A percentile compares a stretch with the other conserved stretches of the same genome.
These are phyloP conservation scores for Graphium colonna DNA, from an alignment of 2,888 invertebrate species.

Conservation along the genomic window DNA sequence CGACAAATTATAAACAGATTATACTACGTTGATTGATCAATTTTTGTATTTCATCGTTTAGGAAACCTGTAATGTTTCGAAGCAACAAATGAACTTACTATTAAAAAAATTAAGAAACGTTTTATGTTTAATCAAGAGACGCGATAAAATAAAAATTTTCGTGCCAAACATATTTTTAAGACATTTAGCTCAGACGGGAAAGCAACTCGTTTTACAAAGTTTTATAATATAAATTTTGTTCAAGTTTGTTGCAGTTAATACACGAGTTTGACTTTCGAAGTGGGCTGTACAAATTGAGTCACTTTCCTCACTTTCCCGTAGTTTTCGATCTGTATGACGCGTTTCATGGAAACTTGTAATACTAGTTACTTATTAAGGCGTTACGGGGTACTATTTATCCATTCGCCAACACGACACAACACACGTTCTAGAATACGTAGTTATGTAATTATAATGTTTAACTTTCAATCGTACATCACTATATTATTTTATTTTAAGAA, in stretches of 20 bases:
- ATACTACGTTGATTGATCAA: too few species aligned
- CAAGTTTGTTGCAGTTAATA: background rate
- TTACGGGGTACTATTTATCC: background rate
- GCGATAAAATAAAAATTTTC: background rate
- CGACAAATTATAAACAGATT: too few species aligned
- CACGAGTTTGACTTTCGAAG: background rate
- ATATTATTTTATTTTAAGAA: too few species aligned
- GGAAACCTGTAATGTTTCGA: too few species aligned
- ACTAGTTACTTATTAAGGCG: background rate
- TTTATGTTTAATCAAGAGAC: background rate
- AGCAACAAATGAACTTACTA: background rate
- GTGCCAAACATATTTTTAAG: background rate
- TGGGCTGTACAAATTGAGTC: background rate
- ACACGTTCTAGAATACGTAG: too few species aligned
- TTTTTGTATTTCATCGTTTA: too few species aligned
- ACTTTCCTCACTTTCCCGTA: background rate
- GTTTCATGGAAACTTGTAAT: background rate
- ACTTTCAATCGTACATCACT: too few species aligned
- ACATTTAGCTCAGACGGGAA: background rate
- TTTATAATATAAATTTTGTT: background rate
- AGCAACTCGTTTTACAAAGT: background rate
- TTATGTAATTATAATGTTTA: too few species aligned
- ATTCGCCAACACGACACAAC: too few species aligned
- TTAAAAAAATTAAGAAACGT: background rate
- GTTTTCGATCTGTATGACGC: background rate